Evolutionary conservation across 2,797 vertebrate species (phyloP), one percentile per base, ranked within the genome.

Genomic region (Phalloptychus januarius): DNA sequence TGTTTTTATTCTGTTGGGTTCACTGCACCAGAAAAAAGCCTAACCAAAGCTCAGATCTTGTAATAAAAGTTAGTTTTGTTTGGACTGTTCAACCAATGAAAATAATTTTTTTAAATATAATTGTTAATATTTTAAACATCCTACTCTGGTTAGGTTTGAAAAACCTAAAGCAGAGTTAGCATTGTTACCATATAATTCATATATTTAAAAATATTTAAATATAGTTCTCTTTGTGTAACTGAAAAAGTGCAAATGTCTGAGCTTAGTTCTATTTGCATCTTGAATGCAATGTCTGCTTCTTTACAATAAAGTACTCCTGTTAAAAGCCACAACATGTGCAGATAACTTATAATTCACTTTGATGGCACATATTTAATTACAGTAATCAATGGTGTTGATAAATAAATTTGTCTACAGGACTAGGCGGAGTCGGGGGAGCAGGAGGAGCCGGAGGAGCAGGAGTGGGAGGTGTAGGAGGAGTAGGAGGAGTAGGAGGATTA

Each of bases 391-490:
- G 20, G 28, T 46, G 11, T n/a, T 77, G 50, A 71, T 67, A 67
- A 71, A 73, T 69, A 54, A 6, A 74, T 77, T 13, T 79, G 42
- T 75, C 5, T 52, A 28, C 63, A 85, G 81, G 71, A 4, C 10
- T 61, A 61, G 56, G 56, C 15, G 56, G 56, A 5, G 7, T 50
- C 25, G 80, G 75, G 6, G 82, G 71, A 31, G 6, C 16, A 7
- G 52, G 52, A 20, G 50, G 20, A 2, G 12, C 42, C 28, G 80
- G 75, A 13, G 80, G 70, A 33, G 4, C 16, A 2, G 75, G 75
- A 18, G 48, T 80, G 0, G 87, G 83, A 71, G 87, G 44, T n/a
- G n/a, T 46, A 3, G 38, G 42, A 85, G 83, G 72, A 3, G 11
- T 48, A 38, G 80, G 74, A 23, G 82, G 72, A 38, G 8, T 28